Evolutionary conservation across 2,113 vertebrate genomes (phyloP), one percentile per base, ranked within the genome.

Genomic region (Xyrauchen texanus): DNA sequence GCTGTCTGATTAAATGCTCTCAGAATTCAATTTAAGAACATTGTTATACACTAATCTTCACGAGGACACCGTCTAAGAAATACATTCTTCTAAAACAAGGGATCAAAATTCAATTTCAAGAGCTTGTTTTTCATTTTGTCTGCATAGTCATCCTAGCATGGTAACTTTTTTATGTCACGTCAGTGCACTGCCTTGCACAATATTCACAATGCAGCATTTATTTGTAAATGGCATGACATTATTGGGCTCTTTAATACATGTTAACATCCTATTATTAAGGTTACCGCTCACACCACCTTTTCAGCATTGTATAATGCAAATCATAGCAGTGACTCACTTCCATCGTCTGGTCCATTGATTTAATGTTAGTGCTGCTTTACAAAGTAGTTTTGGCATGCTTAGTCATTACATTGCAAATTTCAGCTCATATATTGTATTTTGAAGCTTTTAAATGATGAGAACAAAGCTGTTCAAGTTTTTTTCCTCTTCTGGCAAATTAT

Each of bases 11-110:
- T 82, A 76, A 83, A 83, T 75, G 76, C 79, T 86, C 85, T 82
- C 46, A 78, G 81, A 68, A 82, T 82, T 78, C 82, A 76, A 87
- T 80, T 82, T 65, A 60, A 53, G 79, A 82, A 70, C 86, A 83
- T 84, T 85, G 87, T 86, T 86, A 82, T 85, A 85, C 51, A 65
- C 51, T 88, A 91, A 90, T 88, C 87, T 85, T 78, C 58, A 58
- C 2, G 7, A 63, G 65, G 84, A 73, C 82, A 46, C 76, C 46
- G 49, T 81, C 62, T 81, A 61, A 85, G 76, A 89, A 67, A 86
- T 71, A 80, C 53, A 68, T 81, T 77, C 42, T 64, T 74, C 77
- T 74, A 76, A 45, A 75, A 79, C 76, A 85, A 70, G 82, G 66
- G 77, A 81, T 51, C 65, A 79, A 76, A 84, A 85, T 86, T 63